These are phyloP conservation scores for Hanleya hanleyi DNA, from an alignment of 2,888 invertebrate species.

Conservation along the genomic window DNA sequence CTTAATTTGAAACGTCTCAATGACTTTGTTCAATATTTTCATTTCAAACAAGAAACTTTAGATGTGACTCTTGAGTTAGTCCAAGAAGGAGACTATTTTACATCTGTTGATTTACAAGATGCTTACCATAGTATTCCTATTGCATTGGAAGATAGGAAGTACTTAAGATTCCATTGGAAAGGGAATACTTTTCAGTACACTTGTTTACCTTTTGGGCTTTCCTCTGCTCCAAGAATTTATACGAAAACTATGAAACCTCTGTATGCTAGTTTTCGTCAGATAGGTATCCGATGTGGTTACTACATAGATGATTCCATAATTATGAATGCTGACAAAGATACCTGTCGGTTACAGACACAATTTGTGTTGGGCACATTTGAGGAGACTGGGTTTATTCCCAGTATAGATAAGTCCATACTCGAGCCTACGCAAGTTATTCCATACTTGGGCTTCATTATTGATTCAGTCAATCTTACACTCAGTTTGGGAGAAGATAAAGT, in stretches of 20 bases:
- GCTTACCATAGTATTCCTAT: neutral
- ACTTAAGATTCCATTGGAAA: slow-evolving; percentile 14
- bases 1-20: neutral
- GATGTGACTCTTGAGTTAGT: slow-evolving; percentile 3
- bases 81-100: neutral
- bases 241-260: slow-evolving; percentile 35
- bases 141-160: neutral
- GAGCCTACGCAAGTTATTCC: neutral
- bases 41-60: neutral
- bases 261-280: slow-evolving; percentile 25
- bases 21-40: neutral
- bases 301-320: slow-evolving; percentile 42
- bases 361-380: neutral
- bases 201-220: slow-evolving; percentile 28
- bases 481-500: neutral
- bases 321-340: slow-evolving; percentile 5
- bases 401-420: neutral
- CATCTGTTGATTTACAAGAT: slow-evolving; percentile 6
- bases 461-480: neutral
- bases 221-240: slow-evolving; percentile 26
- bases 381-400: neutral
- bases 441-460: neutral
- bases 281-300: slow-evolving; percentile 26
- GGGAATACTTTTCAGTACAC: slow-evolving; percentile 11
- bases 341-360: neutral